These are phyloP conservation scores for Motacilla alba DNA, from an alignment of 2,113 vertebrate genomes.

Conservation along the genomic window DNA sequence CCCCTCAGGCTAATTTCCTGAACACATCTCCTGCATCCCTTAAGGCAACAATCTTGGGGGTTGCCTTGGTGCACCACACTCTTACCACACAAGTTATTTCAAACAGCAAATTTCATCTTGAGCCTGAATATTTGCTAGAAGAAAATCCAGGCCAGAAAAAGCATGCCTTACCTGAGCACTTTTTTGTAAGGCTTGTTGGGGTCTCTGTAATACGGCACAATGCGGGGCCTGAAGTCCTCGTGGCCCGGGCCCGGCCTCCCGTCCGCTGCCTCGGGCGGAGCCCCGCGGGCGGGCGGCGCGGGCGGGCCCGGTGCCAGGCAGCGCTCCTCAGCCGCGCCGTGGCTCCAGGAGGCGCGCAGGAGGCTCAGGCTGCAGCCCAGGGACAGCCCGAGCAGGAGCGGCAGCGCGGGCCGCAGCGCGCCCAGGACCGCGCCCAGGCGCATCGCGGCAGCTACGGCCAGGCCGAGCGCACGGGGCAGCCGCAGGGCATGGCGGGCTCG, in stretches of 20 bases:
- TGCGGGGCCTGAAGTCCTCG: conserved; percentile 82
- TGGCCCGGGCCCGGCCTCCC: conserved; percentile 32
- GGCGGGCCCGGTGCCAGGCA: conserved; percentile 70
- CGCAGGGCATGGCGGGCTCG: background rate
- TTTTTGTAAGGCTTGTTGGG: conserved; percentile 91
- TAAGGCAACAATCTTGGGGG: accelerated
- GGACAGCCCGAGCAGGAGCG: conserved; percentile 91
- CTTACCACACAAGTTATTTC: background rate
- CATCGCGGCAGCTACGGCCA: conserved; percentile 68
- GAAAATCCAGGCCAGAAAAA: background rate
- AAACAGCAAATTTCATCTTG: accelerated
- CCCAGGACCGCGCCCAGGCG: conserved; percentile 81
- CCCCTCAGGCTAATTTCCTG: background rate
- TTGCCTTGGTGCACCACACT: accelerated
- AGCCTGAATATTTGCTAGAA: background rate
- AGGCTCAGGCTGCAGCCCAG: conserved; percentile 94
- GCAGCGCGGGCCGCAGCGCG: conserved; percentile 86
- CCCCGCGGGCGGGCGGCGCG: conserved; percentile 42
- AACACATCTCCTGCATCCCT: accelerated
- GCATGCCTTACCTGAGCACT: conserved; percentile 83
- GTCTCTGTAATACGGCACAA: conserved; percentile 90
- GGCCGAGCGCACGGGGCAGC: background rate
- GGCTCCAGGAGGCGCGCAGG: conserved; percentile 90
- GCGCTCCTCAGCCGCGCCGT: conserved; percentile 76
- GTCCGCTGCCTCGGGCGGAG: background rate